Conservation (phyloP, 2,113 vertebrate genomes). For the Sinocyclocheilus grahami region DNA sequence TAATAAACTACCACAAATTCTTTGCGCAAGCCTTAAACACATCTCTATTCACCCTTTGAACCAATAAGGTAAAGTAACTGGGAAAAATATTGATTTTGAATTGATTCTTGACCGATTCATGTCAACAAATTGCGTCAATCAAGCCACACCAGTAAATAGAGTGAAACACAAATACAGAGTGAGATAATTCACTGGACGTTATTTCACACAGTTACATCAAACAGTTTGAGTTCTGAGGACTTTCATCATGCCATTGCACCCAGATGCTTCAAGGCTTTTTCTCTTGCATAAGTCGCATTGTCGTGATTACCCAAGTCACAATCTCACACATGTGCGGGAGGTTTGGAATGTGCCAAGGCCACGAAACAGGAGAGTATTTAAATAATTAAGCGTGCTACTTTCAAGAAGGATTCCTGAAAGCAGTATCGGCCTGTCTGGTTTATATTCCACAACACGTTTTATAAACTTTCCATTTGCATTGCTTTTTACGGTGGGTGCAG, state of each 20-base stretch:
- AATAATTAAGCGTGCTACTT: constrained; percentile 58
- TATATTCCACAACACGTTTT: constrained; percentile 51
- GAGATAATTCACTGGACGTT: not conserved
- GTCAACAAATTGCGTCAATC: not conserved
- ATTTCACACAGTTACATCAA: constrained; percentile 10
- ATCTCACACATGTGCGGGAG: constrained; percentile 25
- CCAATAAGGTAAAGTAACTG: not conserved
- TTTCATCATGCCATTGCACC: constrained; percentile 8
- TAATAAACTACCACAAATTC: not conserved
- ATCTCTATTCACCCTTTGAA: not conserved
- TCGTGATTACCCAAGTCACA: constrained; percentile 41
- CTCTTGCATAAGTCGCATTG: constrained; percentile 50
- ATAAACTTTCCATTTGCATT: constrained; percentile 47
- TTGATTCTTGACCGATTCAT: not conserved
- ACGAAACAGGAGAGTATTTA: constrained; percentile 37
- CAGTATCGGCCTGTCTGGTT: constrained; percentile 50
- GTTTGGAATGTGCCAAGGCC: constrained; percentile 29
- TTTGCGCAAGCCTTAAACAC: not conserved
- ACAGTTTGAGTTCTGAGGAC: not conserved
- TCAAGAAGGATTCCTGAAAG: constrained; percentile 39
- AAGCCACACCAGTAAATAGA: not conserved
- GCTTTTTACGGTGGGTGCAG: constrained; percentile 14
- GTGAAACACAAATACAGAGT: not conserved
- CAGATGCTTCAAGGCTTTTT: constrained; percentile 30
- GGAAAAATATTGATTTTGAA: not conserved